These are phyloP conservation scores for Lepidochrysops patricia DNA, from an alignment of 2,888 invertebrate species.

Conservation along the genomic window DNA sequence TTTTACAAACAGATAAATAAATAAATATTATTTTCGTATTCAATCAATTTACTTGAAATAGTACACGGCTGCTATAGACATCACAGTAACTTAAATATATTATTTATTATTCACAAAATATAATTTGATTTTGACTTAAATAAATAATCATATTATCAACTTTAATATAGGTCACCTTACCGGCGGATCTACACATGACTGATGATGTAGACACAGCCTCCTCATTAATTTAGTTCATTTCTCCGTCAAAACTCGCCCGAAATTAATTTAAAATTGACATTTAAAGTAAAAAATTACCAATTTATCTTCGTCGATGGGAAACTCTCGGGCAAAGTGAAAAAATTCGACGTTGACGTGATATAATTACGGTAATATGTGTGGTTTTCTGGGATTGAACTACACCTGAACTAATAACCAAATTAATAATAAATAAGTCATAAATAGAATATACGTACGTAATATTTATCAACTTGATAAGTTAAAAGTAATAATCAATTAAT, in stretches of 20 bases:
- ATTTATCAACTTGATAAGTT: too few species aligned
- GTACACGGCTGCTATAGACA: too few species aligned
- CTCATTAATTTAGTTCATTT: slow-evolving; percentile 12
- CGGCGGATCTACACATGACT: background rate
- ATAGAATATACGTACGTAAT: too few species aligned
- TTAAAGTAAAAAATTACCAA: slow-evolving; percentile 18
- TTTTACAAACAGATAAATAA: too few species aligned
- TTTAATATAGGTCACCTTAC: background rate
- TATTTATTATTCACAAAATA: background rate
- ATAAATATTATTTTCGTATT: too few species aligned
- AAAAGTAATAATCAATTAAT: too few species aligned
- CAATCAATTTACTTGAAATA: too few species aligned
- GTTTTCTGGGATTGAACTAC: too few species aligned
- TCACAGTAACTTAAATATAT: background rate
- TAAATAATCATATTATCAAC: background rate
- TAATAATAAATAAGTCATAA: too few species aligned
- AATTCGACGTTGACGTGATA: slow-evolving; percentile 18
- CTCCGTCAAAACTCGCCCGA: slow-evolving; percentile 22
- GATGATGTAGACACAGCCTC: background rate
- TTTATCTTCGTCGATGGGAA: slow-evolving; percentile 17
- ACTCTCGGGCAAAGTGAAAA: slow-evolving; percentile 26
- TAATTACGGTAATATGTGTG: background rate
- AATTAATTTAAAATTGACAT: slow-evolving; percentile 31
- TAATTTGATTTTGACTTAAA: too few species aligned
- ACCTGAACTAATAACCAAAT: too few species aligned